phyloP scores from a whole-genome alignment of 2,113 vertebrate species.

The Octodon degus region DNA sequence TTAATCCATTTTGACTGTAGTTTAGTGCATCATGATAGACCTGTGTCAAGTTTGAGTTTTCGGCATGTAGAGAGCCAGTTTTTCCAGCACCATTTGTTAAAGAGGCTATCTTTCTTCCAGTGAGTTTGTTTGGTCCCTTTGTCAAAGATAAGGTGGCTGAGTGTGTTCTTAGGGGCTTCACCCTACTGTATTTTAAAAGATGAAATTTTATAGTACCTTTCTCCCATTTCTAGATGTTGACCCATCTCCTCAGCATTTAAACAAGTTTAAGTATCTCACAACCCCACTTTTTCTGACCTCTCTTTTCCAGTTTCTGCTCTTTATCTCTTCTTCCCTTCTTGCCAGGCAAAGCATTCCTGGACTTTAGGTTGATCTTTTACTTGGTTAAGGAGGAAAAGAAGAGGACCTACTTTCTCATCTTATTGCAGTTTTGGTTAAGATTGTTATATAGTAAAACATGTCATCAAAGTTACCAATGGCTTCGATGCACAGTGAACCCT shows the following conservation, averaged over 20 bases:
- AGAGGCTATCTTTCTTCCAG: too few relatives aligned
- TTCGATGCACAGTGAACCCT: neutral
- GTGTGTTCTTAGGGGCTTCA: too few relatives aligned
- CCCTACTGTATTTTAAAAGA: too few relatives aligned
- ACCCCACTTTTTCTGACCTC: neutral
- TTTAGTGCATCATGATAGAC: too few relatives aligned
- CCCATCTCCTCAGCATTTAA: neutral
- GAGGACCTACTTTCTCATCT: neutral
- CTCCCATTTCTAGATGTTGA: neutral
- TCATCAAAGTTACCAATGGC: neutral
- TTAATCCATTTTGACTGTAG: too few relatives aligned
- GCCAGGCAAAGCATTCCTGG: neutral
- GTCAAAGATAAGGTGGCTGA: too few relatives aligned
- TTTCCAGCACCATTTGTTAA: too few relatives aligned
- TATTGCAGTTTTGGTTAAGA: neutral
- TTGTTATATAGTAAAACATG: neutral
- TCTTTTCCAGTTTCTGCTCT: constrained; percentile 9
- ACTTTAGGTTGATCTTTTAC: neutral
- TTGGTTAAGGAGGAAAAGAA: neutral
- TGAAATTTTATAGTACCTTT: neutral
- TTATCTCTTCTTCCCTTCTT: constrained; percentile 26
- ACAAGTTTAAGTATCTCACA: neutral
- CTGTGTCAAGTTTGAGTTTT: too few relatives aligned
- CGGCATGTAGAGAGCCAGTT: too few relatives aligned
- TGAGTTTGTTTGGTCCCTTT: too few relatives aligned